Conservation (phyloP, 92 coral and sea anemone genomes). For the Phenganax marumi region DNA sequence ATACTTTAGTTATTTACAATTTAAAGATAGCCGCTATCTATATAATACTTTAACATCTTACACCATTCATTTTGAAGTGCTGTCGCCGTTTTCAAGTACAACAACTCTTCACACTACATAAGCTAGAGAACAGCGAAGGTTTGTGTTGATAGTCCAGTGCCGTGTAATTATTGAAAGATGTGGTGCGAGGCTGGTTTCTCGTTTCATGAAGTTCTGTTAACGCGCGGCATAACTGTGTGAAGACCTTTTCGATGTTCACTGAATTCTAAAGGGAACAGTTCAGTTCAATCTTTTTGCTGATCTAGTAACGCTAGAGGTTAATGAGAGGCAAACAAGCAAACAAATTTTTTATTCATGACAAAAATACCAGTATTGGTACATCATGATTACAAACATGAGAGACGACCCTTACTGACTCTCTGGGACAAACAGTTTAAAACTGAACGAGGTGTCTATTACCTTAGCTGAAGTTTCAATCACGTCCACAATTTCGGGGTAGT, state of each 20-base stretch:
- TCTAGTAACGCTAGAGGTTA: too few relatives aligned
- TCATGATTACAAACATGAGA: not conserved
- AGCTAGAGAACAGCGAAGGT: slow-evolving; percentile 2
- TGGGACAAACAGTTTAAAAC: not conserved
- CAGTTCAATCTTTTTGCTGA: not conserved
- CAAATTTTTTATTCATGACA: not conserved
- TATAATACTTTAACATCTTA: not conserved
- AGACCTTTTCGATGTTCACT: slow-evolving; percentile 85
- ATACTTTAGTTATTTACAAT: too few relatives aligned
- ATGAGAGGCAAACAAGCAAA: not conserved
- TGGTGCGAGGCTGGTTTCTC: slow-evolving; percentile 3
- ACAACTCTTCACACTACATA: not conserved
- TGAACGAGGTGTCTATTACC: slow-evolving; percentile 46
- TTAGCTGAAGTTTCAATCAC: slow-evolving; percentile 88
- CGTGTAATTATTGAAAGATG: not conserved
- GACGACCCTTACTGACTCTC: not conserved
- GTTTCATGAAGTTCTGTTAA: slow-evolving; percentile 71
- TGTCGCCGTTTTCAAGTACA: not conserved
- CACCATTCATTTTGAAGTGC: not conserved
- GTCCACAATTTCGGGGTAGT: slow-evolving; percentile 64
- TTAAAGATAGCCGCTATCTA: too few relatives aligned
- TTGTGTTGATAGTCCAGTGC: not conserved
- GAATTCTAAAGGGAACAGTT: slow-evolving; percentile 63
- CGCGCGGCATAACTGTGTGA: slow-evolving; percentile 68
- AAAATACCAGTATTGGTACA: not conserved